Evolutionary conservation across 1,140 invertebrate species (phyloP), one percentile per base, ranked within the genome.

Genomic region (Hyposmocoma kahamanoa): DNA sequence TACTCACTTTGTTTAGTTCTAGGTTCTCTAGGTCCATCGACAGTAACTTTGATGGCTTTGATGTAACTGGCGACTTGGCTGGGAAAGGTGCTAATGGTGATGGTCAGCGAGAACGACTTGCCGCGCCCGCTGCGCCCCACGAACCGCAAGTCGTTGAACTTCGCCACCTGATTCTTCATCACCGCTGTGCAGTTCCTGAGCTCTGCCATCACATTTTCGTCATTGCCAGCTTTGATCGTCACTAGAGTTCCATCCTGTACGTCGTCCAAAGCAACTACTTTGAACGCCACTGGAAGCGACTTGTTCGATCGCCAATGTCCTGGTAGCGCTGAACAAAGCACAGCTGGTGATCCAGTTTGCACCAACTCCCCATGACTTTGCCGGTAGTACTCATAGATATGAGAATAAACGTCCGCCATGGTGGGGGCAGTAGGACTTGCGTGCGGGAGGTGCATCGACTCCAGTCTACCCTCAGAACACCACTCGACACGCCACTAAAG

Each of bases 41-140:
- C 98, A 15, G 98, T 99, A 22, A 99, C 97, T 91, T 99, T 99
- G 82, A 99, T 99, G 20, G 97, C 97, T 88, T 98, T 98, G 59
- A 89, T 93, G 83, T 98, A 98, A 10, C 96, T 97, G 13, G 97
- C 93, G 22, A 99, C 93, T 89, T 99, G 96, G 30, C 94, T 94
- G 39, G 97, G 97, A 61, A 91, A 93, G 9, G 95, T 95, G 58
- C 92, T 93, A 57, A 99, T 92, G 15, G 96, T 97, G 71, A 99
- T 99, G 41, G 96, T 98, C 59, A 99, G 90, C 21, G 95, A 96
- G 87, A 99, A 99, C 0, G 77, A 96, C 80, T 99, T 99, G 19
- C 97, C 97, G 83, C 97, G 90, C 5, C 97, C 97, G 51, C 95
- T 97, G 36, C 97, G 89, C 5, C 97, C 97, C 22, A 99, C 96